A percentile compares a stretch with the other conserved stretches of the same genome.
phyloP scores from a whole-genome alignment of 2,113 vertebrate genomes.

The Gallinago jamesoni region DNA sequence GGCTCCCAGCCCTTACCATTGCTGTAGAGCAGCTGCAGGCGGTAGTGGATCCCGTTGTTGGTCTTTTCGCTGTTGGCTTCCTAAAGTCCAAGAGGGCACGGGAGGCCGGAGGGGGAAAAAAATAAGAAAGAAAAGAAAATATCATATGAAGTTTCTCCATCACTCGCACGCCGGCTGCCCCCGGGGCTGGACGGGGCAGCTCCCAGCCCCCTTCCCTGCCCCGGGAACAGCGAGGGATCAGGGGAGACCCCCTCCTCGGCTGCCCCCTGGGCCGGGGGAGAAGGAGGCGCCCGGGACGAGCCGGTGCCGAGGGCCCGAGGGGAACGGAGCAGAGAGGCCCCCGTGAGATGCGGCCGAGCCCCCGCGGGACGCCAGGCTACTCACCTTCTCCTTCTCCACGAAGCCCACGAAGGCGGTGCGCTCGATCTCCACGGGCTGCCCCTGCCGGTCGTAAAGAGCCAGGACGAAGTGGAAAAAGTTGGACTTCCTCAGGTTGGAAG shows the following conservation, averaged over 20 bases:
- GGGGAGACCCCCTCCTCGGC: background rate
- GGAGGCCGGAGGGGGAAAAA: slow-evolving; percentile 59
- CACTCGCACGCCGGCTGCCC: background rate
- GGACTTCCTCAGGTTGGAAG: slow-evolving; percentile 97
- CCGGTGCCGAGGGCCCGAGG: background rate
- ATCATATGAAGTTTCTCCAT: background rate
- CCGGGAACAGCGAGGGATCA: background rate
- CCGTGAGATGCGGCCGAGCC: background rate
- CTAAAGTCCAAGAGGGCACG: slow-evolving; percentile 75
- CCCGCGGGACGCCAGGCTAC: slow-evolving; percentile 11
- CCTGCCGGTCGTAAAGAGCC: slow-evolving; percentile 97
- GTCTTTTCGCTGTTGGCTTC: slow-evolving; percentile 98
- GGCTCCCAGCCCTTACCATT: slow-evolving; percentile 84
- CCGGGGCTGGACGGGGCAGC: background rate
- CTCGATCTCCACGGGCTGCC: slow-evolving; percentile 98
- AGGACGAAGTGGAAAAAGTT: slow-evolving; percentile 99
- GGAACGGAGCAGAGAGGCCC: background rate
- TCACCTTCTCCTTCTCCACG: slow-evolving; percentile 98
- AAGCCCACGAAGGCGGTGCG: slow-evolving; percentile 96
- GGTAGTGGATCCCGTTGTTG: slow-evolving; percentile 99
- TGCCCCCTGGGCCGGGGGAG: background rate
- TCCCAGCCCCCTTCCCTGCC: background rate
- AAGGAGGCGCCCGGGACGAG: background rate
- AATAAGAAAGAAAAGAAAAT: background rate
- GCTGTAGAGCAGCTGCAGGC: slow-evolving; percentile 97